These are phyloP conservation scores for Malacoraja senta DNA, from an alignment of 2,797 vertebrate species.

Conservation along the genomic window DNA sequence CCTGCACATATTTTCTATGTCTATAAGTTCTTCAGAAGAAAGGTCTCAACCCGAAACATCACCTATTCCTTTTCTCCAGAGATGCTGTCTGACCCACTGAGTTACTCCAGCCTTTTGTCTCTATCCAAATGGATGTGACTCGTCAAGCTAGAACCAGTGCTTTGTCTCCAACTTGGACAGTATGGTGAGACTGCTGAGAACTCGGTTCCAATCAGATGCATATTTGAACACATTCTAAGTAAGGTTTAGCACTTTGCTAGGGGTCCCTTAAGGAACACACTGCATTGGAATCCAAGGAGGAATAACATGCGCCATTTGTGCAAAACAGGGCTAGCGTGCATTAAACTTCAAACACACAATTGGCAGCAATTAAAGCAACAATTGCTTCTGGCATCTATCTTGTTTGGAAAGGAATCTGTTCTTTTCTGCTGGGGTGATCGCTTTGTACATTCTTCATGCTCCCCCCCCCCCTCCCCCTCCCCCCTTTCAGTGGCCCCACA, in stretches of 20 bases:
- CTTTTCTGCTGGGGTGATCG: conserved; percentile 30
- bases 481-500: not conserved
- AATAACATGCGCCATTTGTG: conserved; percentile 13
- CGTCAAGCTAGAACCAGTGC: not conserved
- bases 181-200: conserved; percentile 1
- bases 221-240: conserved; percentile 24
- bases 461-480: not conserved
- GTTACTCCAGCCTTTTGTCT: too few species aligned
- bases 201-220: not conserved
- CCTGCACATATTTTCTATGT: too few species aligned
- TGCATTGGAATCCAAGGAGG: not conserved
- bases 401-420: conserved; percentile 36
- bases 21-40: too few species aligned
- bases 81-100: too few species aligned
- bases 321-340: not conserved
- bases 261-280: conserved; percentile 27
- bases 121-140: not conserved
- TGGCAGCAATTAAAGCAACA: conserved; percentile 34
- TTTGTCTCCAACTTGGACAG: not conserved
- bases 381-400: conserved; percentile 38
- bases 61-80: too few species aligned
- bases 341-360: conserved; percentile 39
- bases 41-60: too few species aligned
- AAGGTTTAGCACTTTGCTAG: not conserved
- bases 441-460: not conserved